Percentiles rank a stretch among this genome's conserved stretches.
Evolutionary conservation across 2,888 invertebrate genomes (phyloP).

Genomic region (Drosophila buzzatii): DNA sequence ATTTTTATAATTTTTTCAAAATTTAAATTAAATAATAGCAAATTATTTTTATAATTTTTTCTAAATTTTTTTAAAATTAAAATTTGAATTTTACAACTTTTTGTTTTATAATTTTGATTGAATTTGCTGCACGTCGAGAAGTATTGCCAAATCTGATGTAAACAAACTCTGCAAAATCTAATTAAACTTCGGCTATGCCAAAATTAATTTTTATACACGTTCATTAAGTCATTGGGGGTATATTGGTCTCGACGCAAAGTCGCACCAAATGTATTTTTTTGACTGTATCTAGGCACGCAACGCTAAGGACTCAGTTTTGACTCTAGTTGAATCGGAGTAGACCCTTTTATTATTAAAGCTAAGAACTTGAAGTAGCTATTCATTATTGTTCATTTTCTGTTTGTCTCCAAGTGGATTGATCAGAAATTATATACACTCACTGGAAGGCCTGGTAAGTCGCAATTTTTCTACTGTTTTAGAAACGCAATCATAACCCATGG

Average conservation of each 20-base stretch:
- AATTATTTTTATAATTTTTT: not conserved
- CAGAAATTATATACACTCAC: not conserved
- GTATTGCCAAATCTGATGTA: not conserved
- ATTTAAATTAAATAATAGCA: not conserved
- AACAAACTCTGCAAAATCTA: constrained; percentile 43
- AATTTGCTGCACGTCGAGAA: not conserved
- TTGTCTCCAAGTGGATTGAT: not conserved
- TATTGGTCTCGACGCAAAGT: not conserved
- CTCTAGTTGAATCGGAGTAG: not conserved
- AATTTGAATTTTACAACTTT: not conserved
- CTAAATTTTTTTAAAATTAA: too few relatives aligned
- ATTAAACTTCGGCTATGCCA: constrained; percentile 30
- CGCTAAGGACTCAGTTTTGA: not conserved
- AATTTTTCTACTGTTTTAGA: not conserved
- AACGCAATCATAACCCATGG: not conserved
- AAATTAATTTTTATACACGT: constrained; percentile 5
- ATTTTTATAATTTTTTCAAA: not conserved
- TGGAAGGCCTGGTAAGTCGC: not conserved
- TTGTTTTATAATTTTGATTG: constrained; percentile 1
- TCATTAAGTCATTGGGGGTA: not conserved
- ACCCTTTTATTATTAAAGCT: too few relatives aligned
- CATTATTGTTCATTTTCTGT: too few relatives aligned
- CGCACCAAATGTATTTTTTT: not conserved
- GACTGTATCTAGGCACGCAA: not conserved
- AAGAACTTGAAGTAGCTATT: too few relatives aligned